phyloP scores from a whole-genome alignment of 2,888 invertebrate species.

The Cheilosia variabilis region DNA sequence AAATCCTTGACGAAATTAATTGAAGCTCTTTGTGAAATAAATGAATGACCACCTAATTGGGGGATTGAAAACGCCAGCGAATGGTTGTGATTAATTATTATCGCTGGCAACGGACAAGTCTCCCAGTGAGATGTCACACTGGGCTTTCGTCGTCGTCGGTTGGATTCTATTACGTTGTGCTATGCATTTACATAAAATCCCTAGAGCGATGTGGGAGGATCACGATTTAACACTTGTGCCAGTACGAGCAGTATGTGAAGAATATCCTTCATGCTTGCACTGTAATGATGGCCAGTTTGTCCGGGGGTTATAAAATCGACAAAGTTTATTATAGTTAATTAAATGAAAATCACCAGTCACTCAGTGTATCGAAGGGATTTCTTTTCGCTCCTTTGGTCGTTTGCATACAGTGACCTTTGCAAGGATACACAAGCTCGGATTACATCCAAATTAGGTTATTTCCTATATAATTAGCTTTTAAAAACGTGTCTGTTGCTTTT shows the following conservation, averaged over 20 bases:
- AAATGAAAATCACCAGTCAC: slow-evolving; percentile 51
- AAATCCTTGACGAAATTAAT: slow-evolving; percentile 76
- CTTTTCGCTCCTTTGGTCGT: not conserved
- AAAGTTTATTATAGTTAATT: slow-evolving; percentile 62
- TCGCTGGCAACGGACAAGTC: slow-evolving; percentile 57
- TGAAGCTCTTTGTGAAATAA: slow-evolving; percentile 77
- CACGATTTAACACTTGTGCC: slow-evolving; percentile 22
- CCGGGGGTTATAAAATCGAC: slow-evolving; percentile 49
- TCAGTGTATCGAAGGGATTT: slow-evolving; percentile 13
- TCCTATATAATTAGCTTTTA: not conserved
- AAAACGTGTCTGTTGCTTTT: too few species aligned
- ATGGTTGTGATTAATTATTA: slow-evolving; percentile 77
- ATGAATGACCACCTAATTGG: slow-evolving; percentile 77
- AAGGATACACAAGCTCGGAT: not conserved
- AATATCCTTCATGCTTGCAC: slow-evolving; percentile 30
- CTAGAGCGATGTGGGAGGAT: slow-evolving; percentile 3
- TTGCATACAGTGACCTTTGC: not conserved
- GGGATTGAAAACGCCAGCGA: slow-evolving; percentile 76
- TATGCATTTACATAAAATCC: slow-evolving; percentile 38
- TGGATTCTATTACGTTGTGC: slow-evolving; percentile 22
- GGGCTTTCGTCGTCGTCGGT: slow-evolving; percentile 31
- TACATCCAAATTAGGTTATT: not conserved
- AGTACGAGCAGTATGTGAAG: slow-evolving; percentile 6
- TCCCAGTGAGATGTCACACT: slow-evolving; percentile 61
- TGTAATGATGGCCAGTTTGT: slow-evolving; percentile 50